Percentiles rank a stretch among this genome's conserved stretches.
These are phyloP conservation scores for Spodoptera frugiperda DNA, from an alignment of 1,140 invertebrate genomes.

Conservation along the genomic window DNA sequence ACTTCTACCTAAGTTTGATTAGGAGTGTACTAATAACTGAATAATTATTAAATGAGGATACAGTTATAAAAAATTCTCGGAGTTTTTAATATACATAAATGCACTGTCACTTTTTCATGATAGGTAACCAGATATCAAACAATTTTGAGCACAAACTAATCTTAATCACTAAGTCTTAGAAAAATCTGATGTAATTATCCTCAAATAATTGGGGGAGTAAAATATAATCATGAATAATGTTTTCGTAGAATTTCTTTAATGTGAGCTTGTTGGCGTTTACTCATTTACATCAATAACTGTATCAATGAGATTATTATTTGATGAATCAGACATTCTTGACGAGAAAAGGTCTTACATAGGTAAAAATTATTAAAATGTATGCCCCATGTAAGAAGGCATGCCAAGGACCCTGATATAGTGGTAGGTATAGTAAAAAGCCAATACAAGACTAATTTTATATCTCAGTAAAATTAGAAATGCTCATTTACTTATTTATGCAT, in stretches of 20 bases:
- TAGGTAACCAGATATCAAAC: too few relatives aligned
- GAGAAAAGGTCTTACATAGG: not conserved
- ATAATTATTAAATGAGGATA: too few relatives aligned
- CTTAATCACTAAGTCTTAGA: not conserved
- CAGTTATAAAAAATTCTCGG: too few relatives aligned
- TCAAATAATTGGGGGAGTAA: not conserved
- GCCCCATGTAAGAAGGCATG: constrained; percentile 3
- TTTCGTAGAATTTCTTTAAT: not conserved
- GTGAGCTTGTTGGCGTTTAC: not conserved
- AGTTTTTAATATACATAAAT: too few relatives aligned
- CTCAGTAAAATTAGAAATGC: constrained; percentile 37
- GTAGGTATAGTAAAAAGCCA: constrained; percentile 24
- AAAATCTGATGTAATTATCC: constrained; percentile 13
- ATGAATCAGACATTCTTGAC: not conserved
- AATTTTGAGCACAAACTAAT: constrained; percentile 1
- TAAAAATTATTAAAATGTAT: not conserved
- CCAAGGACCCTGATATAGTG: constrained; percentile 9
- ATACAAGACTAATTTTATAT: constrained; percentile 39
- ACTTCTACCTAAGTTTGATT: too few relatives aligned
- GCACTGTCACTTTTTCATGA: too few relatives aligned
- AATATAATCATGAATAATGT: not conserved
- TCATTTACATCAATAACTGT: not conserved
- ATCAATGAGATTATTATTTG: not conserved
- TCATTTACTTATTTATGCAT: constrained; percentile 22
- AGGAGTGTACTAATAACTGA: too few relatives aligned